phyloP scores from a whole-genome alignment of 2,888 invertebrate genomes.

The Sabatieria punctata region DNA sequence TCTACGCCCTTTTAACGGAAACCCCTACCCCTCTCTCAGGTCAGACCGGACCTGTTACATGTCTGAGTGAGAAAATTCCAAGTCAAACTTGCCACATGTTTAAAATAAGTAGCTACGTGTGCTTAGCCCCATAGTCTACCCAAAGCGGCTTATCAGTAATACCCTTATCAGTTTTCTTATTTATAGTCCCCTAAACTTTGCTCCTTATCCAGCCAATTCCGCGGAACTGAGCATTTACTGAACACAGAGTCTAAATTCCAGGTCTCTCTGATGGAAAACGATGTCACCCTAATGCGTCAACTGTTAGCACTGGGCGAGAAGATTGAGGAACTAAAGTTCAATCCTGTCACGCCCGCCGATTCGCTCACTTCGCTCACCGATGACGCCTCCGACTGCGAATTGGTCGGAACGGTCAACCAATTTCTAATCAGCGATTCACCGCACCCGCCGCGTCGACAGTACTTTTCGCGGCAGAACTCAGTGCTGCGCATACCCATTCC shows the following conservation, averaged over 20 bases:
- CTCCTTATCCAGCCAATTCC: no score
- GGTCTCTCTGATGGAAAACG: constrained; percentile 7
- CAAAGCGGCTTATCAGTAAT: no score
- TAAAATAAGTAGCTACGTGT: no score
- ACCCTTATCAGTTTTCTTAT: no score
- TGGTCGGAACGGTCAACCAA: constrained; percentile 5
- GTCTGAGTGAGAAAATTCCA: no score
- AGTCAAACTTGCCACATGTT: no score
- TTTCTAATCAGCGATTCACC: neutral
- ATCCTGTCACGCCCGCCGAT: neutral
- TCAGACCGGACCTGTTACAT: no score
- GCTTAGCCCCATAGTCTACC: no score
- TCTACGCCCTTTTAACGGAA: no score
- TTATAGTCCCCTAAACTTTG: no score
- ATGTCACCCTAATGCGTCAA: constrained; percentile 7
- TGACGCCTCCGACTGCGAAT: constrained; percentile 13
- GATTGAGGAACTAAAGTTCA: neutral
- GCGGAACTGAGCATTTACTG: no score
- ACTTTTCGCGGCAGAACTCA: constrained; percentile 28
- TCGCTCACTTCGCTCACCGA: neutral
- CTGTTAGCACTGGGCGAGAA: constrained; percentile 6
- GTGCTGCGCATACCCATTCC: constrained; percentile 28
- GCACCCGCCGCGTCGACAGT: constrained; percentile 14
- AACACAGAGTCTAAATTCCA: constrained; percentile 6
- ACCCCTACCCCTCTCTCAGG: no score